These are phyloP conservation scores for Apostichopus californicus DNA, from an alignment of 35 echinoderm and acorn worm species.

Conservation along the genomic window DNA sequence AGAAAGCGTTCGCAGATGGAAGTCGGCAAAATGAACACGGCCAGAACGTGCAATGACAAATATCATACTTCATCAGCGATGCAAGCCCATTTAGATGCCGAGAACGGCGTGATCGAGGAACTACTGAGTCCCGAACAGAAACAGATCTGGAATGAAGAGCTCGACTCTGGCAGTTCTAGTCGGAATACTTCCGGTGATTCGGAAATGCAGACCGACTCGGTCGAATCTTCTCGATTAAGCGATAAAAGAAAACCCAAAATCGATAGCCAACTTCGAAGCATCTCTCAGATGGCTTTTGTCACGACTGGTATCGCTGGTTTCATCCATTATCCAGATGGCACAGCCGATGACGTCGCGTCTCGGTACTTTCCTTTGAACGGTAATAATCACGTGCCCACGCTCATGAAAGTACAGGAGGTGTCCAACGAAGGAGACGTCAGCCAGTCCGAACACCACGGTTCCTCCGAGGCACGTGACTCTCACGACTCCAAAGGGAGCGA, in stretches of 20 bases:
- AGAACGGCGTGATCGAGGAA: conserved; percentile 37
- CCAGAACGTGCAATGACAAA: conserved; percentile 60
- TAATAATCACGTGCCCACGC: conserved; percentile 49
- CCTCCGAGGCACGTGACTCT: conserved; percentile 17
- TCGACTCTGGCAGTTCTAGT: conserved; percentile 78
- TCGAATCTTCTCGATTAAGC: conserved; percentile 53
- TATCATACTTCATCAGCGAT: conserved; percentile 29
- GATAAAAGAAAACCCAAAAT: conserved; percentile 67
- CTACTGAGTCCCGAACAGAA: conserved; percentile 28
- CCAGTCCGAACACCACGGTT: conserved; percentile 16
- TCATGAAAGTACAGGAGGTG: conserved; percentile 54
- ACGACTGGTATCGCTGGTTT: conserved; percentile 81
- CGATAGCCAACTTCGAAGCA: conserved; percentile 74
- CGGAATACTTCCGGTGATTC: conserved; percentile 76
- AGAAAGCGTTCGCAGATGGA: conserved; percentile 74
- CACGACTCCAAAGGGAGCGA: conserved; percentile 29
- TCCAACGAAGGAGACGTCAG: conserved; percentile 43
- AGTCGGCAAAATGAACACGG: conserved; percentile 69
- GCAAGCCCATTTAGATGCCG: conserved; percentile 34
- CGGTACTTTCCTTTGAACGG: conserved; percentile 47
- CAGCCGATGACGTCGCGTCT: conserved; percentile 33
- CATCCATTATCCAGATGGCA: conserved; percentile 57
- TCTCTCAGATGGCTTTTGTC: conserved; percentile 82
- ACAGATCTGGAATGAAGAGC: conserved; percentile 67
- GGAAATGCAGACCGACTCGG: conserved; percentile 60